phyloP scores from a whole-genome alignment of 2,888 invertebrate species.

The Orchesellides sinensis region DNA sequence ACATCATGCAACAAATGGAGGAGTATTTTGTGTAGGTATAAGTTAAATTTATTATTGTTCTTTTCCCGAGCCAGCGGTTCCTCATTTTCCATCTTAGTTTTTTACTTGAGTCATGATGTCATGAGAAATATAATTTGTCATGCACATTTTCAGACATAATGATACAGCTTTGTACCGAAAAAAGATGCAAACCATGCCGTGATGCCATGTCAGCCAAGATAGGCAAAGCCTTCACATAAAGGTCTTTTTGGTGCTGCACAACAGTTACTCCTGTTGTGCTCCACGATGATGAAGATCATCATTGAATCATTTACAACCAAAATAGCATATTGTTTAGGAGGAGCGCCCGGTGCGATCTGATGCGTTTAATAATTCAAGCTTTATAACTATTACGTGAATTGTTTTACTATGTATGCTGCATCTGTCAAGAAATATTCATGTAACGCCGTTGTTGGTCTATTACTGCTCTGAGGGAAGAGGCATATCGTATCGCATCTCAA shows the following conservation, averaged over 20 bases:
- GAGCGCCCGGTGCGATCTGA: slow-evolving; percentile 16
- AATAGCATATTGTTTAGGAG: slow-evolving; percentile 39
- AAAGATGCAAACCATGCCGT: no score
- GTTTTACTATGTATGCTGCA: no score
- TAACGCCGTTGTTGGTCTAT: slow-evolving; percentile 7
- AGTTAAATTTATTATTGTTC: no score
- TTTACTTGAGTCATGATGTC: slow-evolving; percentile 17
- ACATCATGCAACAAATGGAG: no score
- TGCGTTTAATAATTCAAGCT: slow-evolving; percentile 25
- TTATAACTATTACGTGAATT: no score
- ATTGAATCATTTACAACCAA: slow-evolving; percentile 33
- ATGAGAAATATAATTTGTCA: slow-evolving; percentile 51
- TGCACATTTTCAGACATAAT: slow-evolving; percentile 48
- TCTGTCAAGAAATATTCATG: slow-evolving; percentile 52
- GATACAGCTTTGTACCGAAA: neutral
- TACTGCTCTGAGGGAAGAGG: neutral
- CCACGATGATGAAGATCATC: no score
- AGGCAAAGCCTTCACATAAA: neutral
- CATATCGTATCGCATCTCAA: slow-evolving; percentile 28
- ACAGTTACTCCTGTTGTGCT: no score
- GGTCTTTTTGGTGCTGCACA: neutral
- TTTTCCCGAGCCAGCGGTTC: neutral
- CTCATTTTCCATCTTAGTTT: slow-evolving; percentile 17
- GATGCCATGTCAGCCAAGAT: neutral
- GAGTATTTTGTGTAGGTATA: slow-evolving; percentile 8